phyloP scores from a whole-genome alignment of 1,140 invertebrate genomes.

The Ctenoplectra terminalis region DNA sequence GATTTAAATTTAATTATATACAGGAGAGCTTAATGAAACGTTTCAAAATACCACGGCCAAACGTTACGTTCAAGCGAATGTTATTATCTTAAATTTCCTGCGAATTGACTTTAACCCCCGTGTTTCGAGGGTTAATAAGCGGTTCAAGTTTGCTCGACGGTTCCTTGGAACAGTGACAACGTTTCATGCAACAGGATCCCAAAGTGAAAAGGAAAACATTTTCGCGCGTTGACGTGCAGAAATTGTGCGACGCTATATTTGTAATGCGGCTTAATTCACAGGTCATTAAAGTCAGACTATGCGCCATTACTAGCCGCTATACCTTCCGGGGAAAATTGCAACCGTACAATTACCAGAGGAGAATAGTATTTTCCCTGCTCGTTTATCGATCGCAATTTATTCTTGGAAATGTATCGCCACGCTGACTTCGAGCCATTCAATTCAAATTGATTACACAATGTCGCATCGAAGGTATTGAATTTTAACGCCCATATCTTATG shows the following conservation, averaged over 20 bases:
- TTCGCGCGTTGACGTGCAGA: background rate
- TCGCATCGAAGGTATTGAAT: background rate
- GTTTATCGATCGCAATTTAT: conserved; percentile 30
- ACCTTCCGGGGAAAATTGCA: conserved; percentile 28
- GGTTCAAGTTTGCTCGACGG: background rate
- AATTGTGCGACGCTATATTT: conserved; percentile 18
- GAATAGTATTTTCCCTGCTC: conserved; percentile 27
- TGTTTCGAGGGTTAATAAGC: background rate
- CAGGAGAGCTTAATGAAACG: background rate
- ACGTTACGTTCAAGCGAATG: background rate
- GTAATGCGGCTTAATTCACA: conserved; percentile 47
- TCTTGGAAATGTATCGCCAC: conserved; percentile 8
- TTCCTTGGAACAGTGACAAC: background rate
- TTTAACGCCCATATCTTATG: conserved; percentile 18
- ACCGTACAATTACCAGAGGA: background rate
- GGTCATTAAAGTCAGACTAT: conserved; percentile 37
- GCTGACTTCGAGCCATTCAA: background rate
- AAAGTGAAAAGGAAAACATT: conserved; percentile 26
- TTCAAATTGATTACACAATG: conserved; percentile 16
- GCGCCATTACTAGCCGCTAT: conserved; percentile 3
- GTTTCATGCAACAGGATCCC: background rate
- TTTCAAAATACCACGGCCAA: background rate
- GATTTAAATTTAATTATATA: background rate
- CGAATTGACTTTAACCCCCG: background rate
- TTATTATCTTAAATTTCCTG: conserved; percentile 2